Evolutionary conservation across 2,888 invertebrate genomes (phyloP).

Genomic region (Fragum whitleyi): DNA sequence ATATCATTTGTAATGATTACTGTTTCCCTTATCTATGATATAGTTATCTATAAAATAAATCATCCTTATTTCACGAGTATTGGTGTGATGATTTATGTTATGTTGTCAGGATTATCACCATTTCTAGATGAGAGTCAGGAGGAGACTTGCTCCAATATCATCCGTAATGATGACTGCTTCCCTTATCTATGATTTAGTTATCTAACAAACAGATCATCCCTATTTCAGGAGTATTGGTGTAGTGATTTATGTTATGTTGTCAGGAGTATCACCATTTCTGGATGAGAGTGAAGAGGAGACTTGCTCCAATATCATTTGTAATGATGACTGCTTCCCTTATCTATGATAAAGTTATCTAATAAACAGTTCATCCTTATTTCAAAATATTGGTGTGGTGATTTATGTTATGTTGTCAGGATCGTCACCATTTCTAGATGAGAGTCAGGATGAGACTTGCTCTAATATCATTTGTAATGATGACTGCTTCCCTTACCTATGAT

Average conservation of each 20-base stretch:
- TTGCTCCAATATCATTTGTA: constrained; percentile 92
- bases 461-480: constrained; percentile 94
- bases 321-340: constrained; percentile 93
- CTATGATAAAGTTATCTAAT: no score
- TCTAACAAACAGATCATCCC: no score
- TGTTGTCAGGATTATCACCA: constrained; percentile 84
- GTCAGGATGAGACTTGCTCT: constrained; percentile 93
- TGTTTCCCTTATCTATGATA: no score
- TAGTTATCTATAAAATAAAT: no score
- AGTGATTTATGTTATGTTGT: no score
- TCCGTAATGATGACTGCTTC: constrained; percentile 93
- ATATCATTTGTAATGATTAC: constrained; percentile 93
- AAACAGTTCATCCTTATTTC: no score
- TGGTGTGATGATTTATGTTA: no score
- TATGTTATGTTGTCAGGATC: constrained; percentile 92
- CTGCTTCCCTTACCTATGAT: constrained; percentile 93
- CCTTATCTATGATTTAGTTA: no score
- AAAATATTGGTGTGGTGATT: constrained; percentile 92
- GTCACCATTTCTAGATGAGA: constrained; percentile 93
- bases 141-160: constrained; percentile 94
- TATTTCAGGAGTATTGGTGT: constrained; percentile 92
- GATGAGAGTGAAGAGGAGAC: constrained; percentile 94
- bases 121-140: constrained; percentile 93
- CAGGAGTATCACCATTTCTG: constrained; percentile 88
- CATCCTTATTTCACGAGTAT: no score